A percentile compares a stretch with the other conserved stretches of the same genome.
Evolutionary conservation across 2,113 vertebrate species (phyloP).

Genomic region (Danio rerio): GRCz12tu NC_133197.1:16844501-16845000

Average conservation of each 20-base stretch:
- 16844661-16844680: too few species aligned
- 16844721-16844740: background rate
- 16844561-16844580: too few species aligned
- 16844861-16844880: conserved; percentile 65
- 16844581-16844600: too few species aligned
- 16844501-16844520: too few species aligned
- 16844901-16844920: conserved; percentile 41
- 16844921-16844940: conserved; percentile 58
- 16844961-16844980: conserved; percentile 67
- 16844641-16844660: too few species aligned
- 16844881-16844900: conserved; percentile 72
- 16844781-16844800: conserved; percentile 60
- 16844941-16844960: conserved; percentile 72
- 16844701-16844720: background rate
- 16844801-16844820: conserved; percentile 56
- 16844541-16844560: too few species aligned
- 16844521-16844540: too few species aligned
- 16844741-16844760: conserved; percentile 29
- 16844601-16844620: too few species aligned
- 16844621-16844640: too few species aligned
- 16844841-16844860: conserved; percentile 52
- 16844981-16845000: conserved; percentile 39
- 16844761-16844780: conserved; percentile 63
- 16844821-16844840: conserved; percentile 68
- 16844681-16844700: too few species aligned